A percentile compares a stretch with the other conserved stretches of the same genome.
Conservation (phyloP, 30 jellyfish, hydroid and myxozoan genomes). For the Rhopilema esculentum region DNA sequence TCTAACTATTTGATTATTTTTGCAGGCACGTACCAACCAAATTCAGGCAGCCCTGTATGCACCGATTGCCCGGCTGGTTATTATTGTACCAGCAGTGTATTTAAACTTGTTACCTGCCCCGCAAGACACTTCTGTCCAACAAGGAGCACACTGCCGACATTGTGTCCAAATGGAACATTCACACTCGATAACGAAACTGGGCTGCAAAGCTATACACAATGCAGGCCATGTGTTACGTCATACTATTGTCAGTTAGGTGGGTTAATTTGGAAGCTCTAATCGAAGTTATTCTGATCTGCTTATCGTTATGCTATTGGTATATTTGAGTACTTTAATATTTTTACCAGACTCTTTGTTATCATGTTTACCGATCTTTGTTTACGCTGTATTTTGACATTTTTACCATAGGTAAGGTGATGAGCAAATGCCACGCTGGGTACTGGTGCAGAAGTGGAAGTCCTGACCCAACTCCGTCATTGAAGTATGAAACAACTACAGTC, state of each 20-base stretch:
- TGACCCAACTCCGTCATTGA: slow-evolving; percentile 89
- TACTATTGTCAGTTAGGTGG: slow-evolving; percentile 89
- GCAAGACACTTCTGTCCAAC: slow-evolving; percentile 84
- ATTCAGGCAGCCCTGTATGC: slow-evolving; percentile 65
- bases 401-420: slow-evolving; percentile 74
- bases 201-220: slow-evolving; percentile 73
- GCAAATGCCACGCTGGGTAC: slow-evolving; percentile 87
- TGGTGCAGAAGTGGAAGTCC: slow-evolving; percentile 98
- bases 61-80: slow-evolving; percentile 95
- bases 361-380: too few relatives aligned
- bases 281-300: neutral
- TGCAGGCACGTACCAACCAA: slow-evolving; percentile 93
- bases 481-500: slow-evolving; percentile 21
- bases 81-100: slow-evolving; percentile 86
- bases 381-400: neutral
- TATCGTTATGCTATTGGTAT: slow-evolving; percentile 2
- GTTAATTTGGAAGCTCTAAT: too few relatives aligned
- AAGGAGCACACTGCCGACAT: slow-evolving; percentile 77
- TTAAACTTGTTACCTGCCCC: slow-evolving; percentile 87
- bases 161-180: slow-evolving; percentile 98
- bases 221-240: slow-evolving; percentile 89
- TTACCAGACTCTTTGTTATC: too few relatives aligned
- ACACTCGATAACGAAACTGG: slow-evolving; percentile 90
- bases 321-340: too few relatives aligned
- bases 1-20: neutral